Base-by-base conservation (phyloP, 2,113 vertebrate species). In the Sturnus vulgaris region DNA sequence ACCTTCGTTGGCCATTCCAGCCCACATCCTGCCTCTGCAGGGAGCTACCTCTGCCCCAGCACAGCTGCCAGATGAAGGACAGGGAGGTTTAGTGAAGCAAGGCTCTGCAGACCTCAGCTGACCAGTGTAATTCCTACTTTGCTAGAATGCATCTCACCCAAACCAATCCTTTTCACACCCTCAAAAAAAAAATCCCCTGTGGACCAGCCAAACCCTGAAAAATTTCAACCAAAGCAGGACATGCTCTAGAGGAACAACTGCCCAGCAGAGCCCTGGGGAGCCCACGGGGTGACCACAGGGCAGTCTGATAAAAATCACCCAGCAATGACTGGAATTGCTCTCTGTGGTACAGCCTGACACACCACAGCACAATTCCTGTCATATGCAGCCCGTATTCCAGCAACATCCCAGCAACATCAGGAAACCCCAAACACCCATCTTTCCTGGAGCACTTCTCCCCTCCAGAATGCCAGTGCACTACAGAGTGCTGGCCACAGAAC, bases 351-450 rank as follows among this genome's bases (percentile, higher is more conserved):
- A 37, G 64, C 33, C 59, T 71, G 75, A 94, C 85, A 96, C 76
- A 92, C 79, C 90, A 83, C 94, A 90, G 92, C 82, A 88, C 85
- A 93, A 49, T 97, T 96, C 92, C 94, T 96, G 93, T 96, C 88
- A 93, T 71, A 88, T 0, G 1, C 69, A 90, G 66, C 44, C 56
- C 60, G 2, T 88, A 78, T 90, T 88, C 85, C 93, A 35, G 90
- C 91, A 88, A 88, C 50, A 88, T 78, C 27, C 66, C 86, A 71
- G 44, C 50, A 86, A 47, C 37, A 78, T 31, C 68, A 92, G 80
- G 25, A 88, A 49, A 14, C 11, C 40, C 75, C 89, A 93, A 92
- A 78, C 19, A 59, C 9, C 39, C 60, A 21, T 63, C 24, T 33
- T 76, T 82, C 46, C 44, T 83, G 79, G 35, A 86, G 82, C 7